Evolutionary conservation across 2,888 invertebrate genomes (phyloP).

Genomic region (Spialia ferax): DNA sequence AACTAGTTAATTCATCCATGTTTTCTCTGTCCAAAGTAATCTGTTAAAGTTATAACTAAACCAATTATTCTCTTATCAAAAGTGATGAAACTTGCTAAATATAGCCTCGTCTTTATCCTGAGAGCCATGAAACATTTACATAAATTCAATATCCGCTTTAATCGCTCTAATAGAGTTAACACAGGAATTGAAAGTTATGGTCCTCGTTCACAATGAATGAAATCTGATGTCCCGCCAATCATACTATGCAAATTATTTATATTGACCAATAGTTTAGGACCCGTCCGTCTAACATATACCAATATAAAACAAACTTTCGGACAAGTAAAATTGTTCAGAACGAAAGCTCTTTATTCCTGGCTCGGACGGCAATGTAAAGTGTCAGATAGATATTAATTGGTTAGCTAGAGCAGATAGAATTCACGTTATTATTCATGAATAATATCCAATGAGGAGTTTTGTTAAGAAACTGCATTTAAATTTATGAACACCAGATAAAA

Average conservation of each 20-base stretch:
- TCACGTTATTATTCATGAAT: constrained; percentile 12
- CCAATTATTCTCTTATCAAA: not conserved
- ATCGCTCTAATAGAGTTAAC: constrained; percentile 57
- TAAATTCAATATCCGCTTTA: constrained; percentile 62
- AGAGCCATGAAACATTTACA: constrained; percentile 54
- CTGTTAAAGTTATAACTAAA: not conserved
- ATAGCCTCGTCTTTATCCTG: not conserved
- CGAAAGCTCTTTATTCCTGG: constrained; percentile 11
- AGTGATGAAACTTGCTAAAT: constrained; percentile 15
- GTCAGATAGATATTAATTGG: constrained; percentile 16
- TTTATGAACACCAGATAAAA: not conserved
- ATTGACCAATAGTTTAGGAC: constrained; percentile 5
- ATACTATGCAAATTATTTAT: constrained; percentile 50
- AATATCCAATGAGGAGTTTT: not conserved
- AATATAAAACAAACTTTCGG: not conserved
- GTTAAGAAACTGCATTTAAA: not conserved
- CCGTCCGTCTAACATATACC: not conserved
- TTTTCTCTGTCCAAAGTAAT: not conserved
- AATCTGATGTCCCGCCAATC: constrained; percentile 53
- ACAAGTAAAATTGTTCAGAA: not conserved
- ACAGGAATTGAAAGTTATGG: constrained; percentile 54
- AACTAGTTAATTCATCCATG: not conserved
- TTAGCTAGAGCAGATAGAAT: constrained; percentile 8
- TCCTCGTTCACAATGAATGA: constrained; percentile 50
- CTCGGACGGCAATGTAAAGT: not conserved